These are phyloP conservation scores for Heterohyrax brucei DNA, from an alignment of 2,797 vertebrate species.

Conservation along the genomic window DNA sequence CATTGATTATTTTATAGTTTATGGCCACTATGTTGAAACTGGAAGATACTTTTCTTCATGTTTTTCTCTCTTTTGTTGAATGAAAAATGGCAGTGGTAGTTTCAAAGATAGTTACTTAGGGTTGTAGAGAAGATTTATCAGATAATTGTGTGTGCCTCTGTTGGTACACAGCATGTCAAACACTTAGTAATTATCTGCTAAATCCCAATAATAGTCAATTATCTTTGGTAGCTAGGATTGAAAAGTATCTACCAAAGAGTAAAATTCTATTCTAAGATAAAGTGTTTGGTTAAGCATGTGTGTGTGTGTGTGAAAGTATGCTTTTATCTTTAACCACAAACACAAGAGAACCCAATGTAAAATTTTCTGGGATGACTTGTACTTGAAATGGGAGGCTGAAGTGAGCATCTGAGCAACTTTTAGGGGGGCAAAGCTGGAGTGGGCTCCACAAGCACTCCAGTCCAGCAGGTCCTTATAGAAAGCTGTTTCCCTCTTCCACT, in stretches of 20 bases:
- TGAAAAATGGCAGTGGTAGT: not conserved
- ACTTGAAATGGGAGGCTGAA: not conserved
- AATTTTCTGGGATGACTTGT: not conserved
- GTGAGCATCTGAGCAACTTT: not conserved
- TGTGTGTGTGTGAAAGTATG: not conserved
- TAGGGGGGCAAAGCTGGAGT: not conserved
- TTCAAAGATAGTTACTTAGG: conserved; percentile 15
- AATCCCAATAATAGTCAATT: not conserved
- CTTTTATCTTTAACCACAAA: not conserved
- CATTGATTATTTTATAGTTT: conserved; percentile 56
- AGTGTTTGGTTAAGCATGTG: not conserved
- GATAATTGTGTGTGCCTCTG: not conserved
- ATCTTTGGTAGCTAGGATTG: not conserved
- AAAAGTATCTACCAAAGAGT: not conserved
- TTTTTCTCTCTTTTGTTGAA: not conserved
- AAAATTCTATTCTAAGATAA: not conserved
- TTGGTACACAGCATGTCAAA: not conserved
- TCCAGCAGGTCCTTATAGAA: not conserved
- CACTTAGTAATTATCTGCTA: not conserved
- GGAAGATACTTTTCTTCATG: not conserved
- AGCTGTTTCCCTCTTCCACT: rapidly evolving
- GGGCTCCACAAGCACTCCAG: not conserved
- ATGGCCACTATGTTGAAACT: not conserved
- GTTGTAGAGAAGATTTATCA: not conserved
- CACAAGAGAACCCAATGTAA: not conserved